phyloP scores from a whole-genome alignment of 2,797 vertebrate species.

The Balearica regulorum region DNA sequence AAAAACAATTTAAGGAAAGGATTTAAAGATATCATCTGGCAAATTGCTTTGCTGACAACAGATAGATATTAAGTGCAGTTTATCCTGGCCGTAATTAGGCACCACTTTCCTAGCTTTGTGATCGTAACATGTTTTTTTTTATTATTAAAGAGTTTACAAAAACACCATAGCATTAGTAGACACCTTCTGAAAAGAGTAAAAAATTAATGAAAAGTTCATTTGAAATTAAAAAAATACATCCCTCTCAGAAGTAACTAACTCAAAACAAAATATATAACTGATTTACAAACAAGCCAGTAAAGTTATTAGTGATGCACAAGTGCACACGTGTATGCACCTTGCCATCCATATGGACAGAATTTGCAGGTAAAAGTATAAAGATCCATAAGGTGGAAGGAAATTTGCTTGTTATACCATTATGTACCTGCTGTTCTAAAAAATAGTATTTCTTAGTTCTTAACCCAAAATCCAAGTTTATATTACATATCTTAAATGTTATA shows the following conservation, averaged over 20 bases:
- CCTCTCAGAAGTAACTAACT: neutral
- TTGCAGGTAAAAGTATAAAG: neutral
- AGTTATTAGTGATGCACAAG: neutral
- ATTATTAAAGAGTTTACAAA: slow-evolving; percentile 36
- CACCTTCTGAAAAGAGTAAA: neutral
- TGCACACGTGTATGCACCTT: rapidly evolving
- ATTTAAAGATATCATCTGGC: slow-evolving; percentile 2
- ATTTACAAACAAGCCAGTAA: neutral
- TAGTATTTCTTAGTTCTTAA: neutral
- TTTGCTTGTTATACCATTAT: neutral
- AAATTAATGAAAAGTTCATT: neutral
- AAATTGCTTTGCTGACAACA: slow-evolving; percentile 53
- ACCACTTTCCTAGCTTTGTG: neutral
- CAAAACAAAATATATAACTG: neutral
- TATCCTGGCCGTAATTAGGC: slow-evolving; percentile 43
- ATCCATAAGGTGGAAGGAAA: neutral
- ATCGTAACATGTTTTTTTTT: neutral
- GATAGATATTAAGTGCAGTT: slow-evolving; percentile 57
- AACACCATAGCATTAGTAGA: neutral
- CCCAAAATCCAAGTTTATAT: neutral
- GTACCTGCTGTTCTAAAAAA: neutral
- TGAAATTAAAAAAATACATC: neutral
- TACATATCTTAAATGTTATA: neutral
- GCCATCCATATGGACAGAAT: neutral
- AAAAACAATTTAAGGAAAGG: slow-evolving; percentile 31